A percentile compares a stretch with the other conserved stretches of the same genome.
phyloP scores from a whole-genome alignment of 2,113 vertebrate species.

The Desmodus rotundus region DNA sequence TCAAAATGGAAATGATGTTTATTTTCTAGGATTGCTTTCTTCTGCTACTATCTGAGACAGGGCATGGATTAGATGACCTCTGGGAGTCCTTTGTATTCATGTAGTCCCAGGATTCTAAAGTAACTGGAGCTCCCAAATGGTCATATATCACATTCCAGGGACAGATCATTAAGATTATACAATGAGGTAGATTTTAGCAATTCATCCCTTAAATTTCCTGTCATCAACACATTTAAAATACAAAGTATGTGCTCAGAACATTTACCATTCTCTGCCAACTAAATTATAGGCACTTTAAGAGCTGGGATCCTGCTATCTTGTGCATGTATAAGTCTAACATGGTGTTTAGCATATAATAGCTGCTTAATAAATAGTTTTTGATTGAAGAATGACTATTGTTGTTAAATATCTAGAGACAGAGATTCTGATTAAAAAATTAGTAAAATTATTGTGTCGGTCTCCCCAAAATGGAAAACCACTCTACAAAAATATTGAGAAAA shows the following conservation, averaged over 20 bases:
- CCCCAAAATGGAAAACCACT: neutral
- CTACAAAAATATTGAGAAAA: neutral
- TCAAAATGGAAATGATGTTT: slow-evolving; percentile 9
- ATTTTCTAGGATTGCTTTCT: neutral
- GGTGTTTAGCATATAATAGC: neutral
- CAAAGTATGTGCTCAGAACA: neutral
- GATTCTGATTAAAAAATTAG: neutral
- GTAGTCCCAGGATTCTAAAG: neutral
- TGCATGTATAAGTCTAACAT: neutral
- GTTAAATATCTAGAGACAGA: neutral
- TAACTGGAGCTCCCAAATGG: neutral
- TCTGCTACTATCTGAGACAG: neutral
- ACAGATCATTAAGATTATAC: neutral
- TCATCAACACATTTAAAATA: neutral
- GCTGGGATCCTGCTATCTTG: neutral
- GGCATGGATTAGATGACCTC: neutral
- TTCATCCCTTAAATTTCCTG: neutral
- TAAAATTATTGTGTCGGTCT: neutral
- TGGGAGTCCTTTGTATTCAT: neutral
- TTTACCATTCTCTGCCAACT: neutral
- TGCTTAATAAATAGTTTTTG: neutral
- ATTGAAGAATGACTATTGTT: neutral
- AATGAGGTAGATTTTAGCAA: neutral
- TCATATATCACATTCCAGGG: neutral
- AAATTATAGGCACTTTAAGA: neutral